Evolutionary conservation across 2,113 vertebrate genomes (phyloP).

Genomic region (Corydoras maculifer): DNA sequence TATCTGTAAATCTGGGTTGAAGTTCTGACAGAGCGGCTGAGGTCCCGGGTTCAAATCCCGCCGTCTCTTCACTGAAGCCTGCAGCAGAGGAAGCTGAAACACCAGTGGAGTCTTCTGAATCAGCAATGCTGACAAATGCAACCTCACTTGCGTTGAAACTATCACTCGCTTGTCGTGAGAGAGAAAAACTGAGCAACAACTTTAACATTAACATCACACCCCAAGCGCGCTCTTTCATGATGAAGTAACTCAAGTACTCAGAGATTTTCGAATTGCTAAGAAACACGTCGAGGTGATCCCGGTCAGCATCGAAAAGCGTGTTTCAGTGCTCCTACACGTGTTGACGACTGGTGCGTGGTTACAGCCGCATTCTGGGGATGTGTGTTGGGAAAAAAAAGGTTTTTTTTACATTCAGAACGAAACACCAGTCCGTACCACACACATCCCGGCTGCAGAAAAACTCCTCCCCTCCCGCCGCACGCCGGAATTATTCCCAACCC

Average conservation of each 20-base stretch:
- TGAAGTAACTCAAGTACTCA: conserved; percentile 44
- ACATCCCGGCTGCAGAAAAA: conserved; percentile 7
- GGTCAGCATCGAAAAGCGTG: conserved; percentile 60
- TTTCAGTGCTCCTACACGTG: conserved; percentile 24
- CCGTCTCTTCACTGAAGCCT: conserved; percentile 7
- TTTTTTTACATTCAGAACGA: conserved; percentile 48
- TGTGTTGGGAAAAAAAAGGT: conserved; percentile 32
- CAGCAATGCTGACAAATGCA: conserved; percentile 21
- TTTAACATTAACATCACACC: conserved; percentile 54
- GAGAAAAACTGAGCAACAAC: conserved; percentile 33
- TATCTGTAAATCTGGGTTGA: conserved; percentile 21
- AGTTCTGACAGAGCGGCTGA: conserved; percentile 20
- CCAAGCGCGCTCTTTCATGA: conserved; percentile 64
- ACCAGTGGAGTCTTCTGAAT: conserved; percentile 17
- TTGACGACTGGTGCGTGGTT: conserved; percentile 42
- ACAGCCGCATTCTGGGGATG: conserved; percentile 40
- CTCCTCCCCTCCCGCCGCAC: conserved; percentile 11
- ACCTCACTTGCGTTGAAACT: conserved; percentile 39
- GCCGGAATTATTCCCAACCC: no score
- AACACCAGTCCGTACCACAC: conserved; percentile 55
- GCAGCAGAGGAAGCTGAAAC: conserved; percentile 13
- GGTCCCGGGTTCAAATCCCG: conserved; percentile 1
- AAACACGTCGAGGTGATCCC: conserved; percentile 46
- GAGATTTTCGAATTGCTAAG: conserved; percentile 47
- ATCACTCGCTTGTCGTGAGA: conserved; percentile 48